A percentile compares a stretch with the other conserved stretches of the same genome.
Conservation (phyloP, 2,113 vertebrate genomes). For the Paradoxurus hermaphroditus region DNA sequence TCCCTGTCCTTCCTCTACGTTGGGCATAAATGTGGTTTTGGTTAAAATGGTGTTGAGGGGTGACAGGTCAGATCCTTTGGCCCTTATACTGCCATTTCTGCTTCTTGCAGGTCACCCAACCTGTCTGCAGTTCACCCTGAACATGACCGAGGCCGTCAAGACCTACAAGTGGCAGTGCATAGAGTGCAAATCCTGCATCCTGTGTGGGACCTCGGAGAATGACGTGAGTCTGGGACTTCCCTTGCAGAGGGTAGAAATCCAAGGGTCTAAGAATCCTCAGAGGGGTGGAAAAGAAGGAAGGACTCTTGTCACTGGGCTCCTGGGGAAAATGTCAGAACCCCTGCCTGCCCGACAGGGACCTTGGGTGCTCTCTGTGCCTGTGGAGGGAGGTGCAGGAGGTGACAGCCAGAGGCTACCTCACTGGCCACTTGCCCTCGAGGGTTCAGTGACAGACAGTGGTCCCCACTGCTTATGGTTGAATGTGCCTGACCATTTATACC, state of each 20-base stretch:
- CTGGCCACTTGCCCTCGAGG: background rate
- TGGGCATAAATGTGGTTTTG: background rate
- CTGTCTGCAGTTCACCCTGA: slow-evolving; percentile 98
- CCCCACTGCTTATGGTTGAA: background rate
- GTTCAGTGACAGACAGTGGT: background rate
- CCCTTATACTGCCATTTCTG: slow-evolving; percentile 72
- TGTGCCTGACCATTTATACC: background rate
- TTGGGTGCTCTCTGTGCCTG: background rate
- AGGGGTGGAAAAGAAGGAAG: background rate
- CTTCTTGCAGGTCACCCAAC: slow-evolving; percentile 93
- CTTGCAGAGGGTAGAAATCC: background rate
- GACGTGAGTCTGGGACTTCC: slow-evolving; percentile 87
- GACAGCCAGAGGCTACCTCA: background rate
- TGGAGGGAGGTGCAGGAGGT: background rate
- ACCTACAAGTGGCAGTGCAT: slow-evolving; percentile 99
- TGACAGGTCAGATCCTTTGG: background rate
- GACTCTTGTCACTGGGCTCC: background rate
- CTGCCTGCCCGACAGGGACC: background rate
- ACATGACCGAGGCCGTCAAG: slow-evolving; percentile 97
- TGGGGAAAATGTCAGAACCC: background rate
- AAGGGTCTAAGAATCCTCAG: background rate
- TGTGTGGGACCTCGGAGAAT: slow-evolving; percentile 98
- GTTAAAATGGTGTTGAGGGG: background rate
- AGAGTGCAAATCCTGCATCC: slow-evolving; percentile 98
- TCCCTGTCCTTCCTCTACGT: background rate